Evolutionary conservation across 2,113 vertebrate genomes (phyloP), one percentile per base, ranked within the genome.

Genomic region (Propithecus coquereli): DNA sequence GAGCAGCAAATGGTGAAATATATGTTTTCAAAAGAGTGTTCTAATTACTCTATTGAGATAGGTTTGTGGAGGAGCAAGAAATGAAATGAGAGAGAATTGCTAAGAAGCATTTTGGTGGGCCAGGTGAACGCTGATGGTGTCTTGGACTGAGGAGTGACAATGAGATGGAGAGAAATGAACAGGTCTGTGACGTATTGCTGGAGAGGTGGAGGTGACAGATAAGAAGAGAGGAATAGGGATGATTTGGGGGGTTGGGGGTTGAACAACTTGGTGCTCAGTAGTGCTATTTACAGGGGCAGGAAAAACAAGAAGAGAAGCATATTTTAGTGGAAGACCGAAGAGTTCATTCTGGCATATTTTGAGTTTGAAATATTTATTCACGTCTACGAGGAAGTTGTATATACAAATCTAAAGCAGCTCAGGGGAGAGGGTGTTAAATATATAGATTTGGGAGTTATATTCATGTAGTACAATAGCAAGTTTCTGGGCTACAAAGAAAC

Each of bases 191-290:
- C 0, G 25, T 54, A 50, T 43, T 25, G 22, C 30, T 61, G 11
- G 76, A 54, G 70, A 63, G 22, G 27, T 34, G n/a, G 3, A 12
- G 32, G 13, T 80, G 45, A 59, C 54, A 57, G 16, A 61, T 37
- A 34, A 74, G 16, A 77, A 43, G 40, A 45, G 32, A 47, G 12
- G 45, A 57, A 6, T 22, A 82, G 45, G 27, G n/a, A 4, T 52
- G 8, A 63, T 25, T 45, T 43, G 14, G 0, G 14, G 32, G 5
- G 1, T 6, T n/a, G 7, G 8, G 5, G 0, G 14, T n/a, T 76
- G 27, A 77, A 37, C 22, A 25, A 65, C 10, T 27, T 37, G 8
- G 20, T 40, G 54, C 14, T 34, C 0, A 34, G 0, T 22, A 34
- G 32, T 20, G 2, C 74, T 40, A 34, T 52, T 32, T 52, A 34